Conservation (phyloP, 2,797 vertebrate species). For the Mormyrops attenuatus region DNA sequence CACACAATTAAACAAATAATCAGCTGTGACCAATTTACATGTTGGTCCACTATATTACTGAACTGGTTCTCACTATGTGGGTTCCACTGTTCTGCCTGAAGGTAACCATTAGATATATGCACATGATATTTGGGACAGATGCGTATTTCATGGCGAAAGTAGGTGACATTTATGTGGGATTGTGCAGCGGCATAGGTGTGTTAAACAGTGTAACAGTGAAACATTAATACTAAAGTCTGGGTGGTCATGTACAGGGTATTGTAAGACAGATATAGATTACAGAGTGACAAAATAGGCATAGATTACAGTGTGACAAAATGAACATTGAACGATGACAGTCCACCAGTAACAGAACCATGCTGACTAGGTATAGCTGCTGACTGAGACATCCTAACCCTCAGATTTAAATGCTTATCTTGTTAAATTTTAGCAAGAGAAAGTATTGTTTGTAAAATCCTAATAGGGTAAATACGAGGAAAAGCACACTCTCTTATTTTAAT, state of each 20-base stretch:
- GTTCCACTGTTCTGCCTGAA: background rate
- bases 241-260: background rate
- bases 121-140: background rate
- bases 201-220: background rate
- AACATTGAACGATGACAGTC: background rate
- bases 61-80: background rate
- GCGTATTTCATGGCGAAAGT: background rate
- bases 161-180: background rate
- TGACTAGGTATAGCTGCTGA: background rate
- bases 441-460: background rate
- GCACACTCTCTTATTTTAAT: background rate
- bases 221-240: background rate
- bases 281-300: background rate
- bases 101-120: background rate
- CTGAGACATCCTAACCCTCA: background rate
- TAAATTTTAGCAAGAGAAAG: background rate
- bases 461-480: background rate
- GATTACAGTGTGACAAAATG: background rate
- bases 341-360: background rate
- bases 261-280: background rate
- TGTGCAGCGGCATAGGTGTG: background rate
- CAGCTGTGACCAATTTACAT: background rate
- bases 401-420: background rate
- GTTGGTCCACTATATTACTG: background rate
- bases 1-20: background rate